Evolutionary conservation across 2,888 invertebrate genomes (phyloP).

Genomic region (Ormia ochracea): DNA sequence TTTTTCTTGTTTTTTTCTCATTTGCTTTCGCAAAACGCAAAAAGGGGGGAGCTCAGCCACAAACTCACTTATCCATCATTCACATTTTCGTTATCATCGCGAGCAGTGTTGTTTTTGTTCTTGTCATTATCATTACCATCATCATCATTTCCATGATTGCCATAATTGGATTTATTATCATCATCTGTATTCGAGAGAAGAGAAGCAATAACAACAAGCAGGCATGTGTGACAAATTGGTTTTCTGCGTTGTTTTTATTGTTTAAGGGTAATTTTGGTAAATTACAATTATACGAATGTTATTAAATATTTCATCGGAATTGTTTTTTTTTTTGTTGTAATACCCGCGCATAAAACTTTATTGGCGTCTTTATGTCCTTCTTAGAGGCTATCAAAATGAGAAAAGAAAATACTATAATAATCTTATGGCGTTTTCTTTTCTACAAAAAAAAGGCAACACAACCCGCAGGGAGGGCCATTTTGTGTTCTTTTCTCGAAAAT

Average conservation of each 20-base stretch:
- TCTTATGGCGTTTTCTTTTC: no score
- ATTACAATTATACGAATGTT: constrained; percentile 25
- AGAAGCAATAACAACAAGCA: background rate
- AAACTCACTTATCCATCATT: constrained; percentile 23
- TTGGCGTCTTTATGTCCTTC: background rate
- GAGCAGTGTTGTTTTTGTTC: constrained; percentile 13
- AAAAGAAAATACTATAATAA: no score
- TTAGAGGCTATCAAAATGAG: no score
- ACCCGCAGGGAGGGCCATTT: no score
- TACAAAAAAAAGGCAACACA: no score
- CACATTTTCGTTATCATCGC: constrained; percentile 26
- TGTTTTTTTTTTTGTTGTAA: background rate
- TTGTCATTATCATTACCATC: constrained; percentile 13
- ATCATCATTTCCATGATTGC: constrained; percentile 44
- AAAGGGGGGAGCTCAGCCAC: background rate
- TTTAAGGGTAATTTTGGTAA: constrained; percentile 39
- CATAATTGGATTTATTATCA: constrained; percentile 62
- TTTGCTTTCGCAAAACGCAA: constrained; percentile 1
- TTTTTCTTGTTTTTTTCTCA: no score
- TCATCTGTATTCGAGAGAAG: background rate
- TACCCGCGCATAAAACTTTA: background rate
- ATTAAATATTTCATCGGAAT: constrained; percentile 55
- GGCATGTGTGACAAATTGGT: constrained; percentile 38
- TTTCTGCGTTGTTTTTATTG: constrained; percentile 5
- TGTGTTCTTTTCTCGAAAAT: no score